phyloP scores from a whole-genome alignment of 53 echinoderm and acorn worm genomes.

The Antedon mediterranea region DNA sequence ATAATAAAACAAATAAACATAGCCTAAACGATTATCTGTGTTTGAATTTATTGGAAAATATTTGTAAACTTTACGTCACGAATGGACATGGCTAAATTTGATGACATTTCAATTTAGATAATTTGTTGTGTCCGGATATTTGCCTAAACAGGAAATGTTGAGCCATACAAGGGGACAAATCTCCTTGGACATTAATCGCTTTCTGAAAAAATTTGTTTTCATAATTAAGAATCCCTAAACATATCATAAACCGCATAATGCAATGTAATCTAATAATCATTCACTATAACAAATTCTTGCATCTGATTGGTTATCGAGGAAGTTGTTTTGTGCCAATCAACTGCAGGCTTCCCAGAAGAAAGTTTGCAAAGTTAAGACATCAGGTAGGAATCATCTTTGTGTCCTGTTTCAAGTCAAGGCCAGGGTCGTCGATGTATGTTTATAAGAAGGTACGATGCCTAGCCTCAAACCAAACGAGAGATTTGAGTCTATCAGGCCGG shows the following conservation, averaged over 20 bases:
- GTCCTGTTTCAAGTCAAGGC: neutral
- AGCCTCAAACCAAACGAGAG: neutral
- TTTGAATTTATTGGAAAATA: too few species aligned
- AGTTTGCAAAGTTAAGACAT: neutral
- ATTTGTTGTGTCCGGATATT: neutral
- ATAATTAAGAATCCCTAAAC: neutral
- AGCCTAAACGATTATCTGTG: too few species aligned
- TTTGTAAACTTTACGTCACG: neutral
- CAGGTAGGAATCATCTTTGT: neutral
- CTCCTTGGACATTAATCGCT: neutral
- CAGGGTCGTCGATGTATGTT: neutral
- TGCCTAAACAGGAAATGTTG: neutral
- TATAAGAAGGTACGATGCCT: neutral
- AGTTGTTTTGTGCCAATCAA: neutral
- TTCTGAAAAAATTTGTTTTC: neutral
- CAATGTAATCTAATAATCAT: neutral
- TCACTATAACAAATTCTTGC: neutral
- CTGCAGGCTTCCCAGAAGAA: neutral
- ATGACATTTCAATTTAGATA: neutral
- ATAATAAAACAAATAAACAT: too few species aligned
- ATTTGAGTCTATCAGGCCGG: neutral
- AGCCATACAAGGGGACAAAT: neutral
- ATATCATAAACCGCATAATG: neutral
- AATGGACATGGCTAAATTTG: neutral
- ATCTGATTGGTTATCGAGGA: neutral